Evolutionary conservation across 37 sponge, comb jelly and placozoan genomes (phyloP), one percentile per base, ranked within the genome.

Genomic region (Agelas oroides): DNA sequence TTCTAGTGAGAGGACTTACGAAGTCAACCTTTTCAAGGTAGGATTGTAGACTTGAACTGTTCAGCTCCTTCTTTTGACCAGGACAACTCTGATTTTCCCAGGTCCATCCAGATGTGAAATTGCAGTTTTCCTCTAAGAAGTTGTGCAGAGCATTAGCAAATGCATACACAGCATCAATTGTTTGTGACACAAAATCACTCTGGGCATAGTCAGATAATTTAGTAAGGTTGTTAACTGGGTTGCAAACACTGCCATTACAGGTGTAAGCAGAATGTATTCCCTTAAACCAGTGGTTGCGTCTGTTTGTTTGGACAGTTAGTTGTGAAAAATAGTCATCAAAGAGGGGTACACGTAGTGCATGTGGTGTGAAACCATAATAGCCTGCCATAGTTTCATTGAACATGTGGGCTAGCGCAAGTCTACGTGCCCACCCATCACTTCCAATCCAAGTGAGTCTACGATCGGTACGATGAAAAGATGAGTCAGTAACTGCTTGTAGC

Each of bases 121-220:
- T 21, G 65, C 92, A 92, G 53, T 92, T 92, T 52, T 71, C 74
- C 60, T 73, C 68, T 20, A 93, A 64, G 33, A 78, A 80, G 53
- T 71, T 39, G 32, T 84, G 80, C 21, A 90, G 58, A 14, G 94
- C 94, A 80, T 61, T 38, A 21, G 90, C 94, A 56, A 82, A 38
- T 0, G 87, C 87, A 73, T 90, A 84, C 14, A 90, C 87, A 78
- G 94, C 90, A 71, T 93, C 90, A 28, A 90, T 80, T 19, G 82
- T 87, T 53, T 78, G 60, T 1, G 90, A 82, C 21, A 93, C 67
- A 20, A 88, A 82, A 24, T 28, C 75, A 27, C 82, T 71, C 36
- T 89, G 86, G n/a, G 23, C 19, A 59, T 81, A 87, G 46, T 36
- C 21, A 15, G 72, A 0, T 13, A 36, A 5, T 34, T 17, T 13